Percentiles rank a stretch among this genome's conserved stretches.
These are phyloP conservation scores for Mycalesis mineus DNA, from an alignment of 2,888 invertebrate genomes.

Conservation along the genomic window DNA sequence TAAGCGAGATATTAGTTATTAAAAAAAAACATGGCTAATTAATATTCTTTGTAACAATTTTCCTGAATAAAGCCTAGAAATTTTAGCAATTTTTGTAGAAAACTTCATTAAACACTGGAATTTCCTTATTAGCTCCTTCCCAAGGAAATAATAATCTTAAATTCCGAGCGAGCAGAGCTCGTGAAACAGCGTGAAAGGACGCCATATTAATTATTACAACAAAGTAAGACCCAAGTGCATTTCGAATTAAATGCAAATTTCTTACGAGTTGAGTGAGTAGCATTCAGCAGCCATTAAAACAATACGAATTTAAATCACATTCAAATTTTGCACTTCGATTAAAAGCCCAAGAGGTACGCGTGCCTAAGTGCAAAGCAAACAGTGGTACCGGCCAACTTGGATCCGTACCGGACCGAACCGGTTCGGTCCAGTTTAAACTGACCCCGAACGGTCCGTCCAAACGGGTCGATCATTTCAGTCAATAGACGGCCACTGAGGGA, in stretches of 20 bases:
- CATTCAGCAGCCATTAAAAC: constrained; percentile 58
- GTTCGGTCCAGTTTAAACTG: constrained; percentile 48
- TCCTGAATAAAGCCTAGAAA: too few relatives aligned
- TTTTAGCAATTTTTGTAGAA: background rate
- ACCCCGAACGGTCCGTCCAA: constrained; percentile 34
- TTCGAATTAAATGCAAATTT: constrained; percentile 63
- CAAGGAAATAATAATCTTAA: constrained; percentile 6
- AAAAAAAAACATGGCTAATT: too few relatives aligned
- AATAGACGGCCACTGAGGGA: constrained; percentile 28
- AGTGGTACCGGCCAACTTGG: constrained; percentile 63
- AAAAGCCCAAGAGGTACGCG: constrained; percentile 67
- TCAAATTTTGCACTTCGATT: constrained; percentile 76
- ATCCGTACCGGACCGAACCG: constrained; percentile 41
- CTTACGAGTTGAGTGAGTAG: constrained; percentile 41
- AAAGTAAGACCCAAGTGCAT: constrained; percentile 37
- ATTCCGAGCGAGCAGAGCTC: constrained; percentile 7
- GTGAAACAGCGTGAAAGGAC: constrained; percentile 5
- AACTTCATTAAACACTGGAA: constrained; percentile 1
- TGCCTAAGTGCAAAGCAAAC: constrained; percentile 72
- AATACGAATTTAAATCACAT: constrained; percentile 73
- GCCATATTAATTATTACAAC: constrained; percentile 21
- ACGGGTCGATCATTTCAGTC: constrained; percentile 30
- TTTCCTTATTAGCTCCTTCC: background rate
- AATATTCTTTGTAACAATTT: too few relatives aligned
- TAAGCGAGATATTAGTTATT: too few relatives aligned